Evolutionary conservation across 2,888 invertebrate genomes (phyloP).

Genomic region (Ptychoptera contaminata): DNA sequence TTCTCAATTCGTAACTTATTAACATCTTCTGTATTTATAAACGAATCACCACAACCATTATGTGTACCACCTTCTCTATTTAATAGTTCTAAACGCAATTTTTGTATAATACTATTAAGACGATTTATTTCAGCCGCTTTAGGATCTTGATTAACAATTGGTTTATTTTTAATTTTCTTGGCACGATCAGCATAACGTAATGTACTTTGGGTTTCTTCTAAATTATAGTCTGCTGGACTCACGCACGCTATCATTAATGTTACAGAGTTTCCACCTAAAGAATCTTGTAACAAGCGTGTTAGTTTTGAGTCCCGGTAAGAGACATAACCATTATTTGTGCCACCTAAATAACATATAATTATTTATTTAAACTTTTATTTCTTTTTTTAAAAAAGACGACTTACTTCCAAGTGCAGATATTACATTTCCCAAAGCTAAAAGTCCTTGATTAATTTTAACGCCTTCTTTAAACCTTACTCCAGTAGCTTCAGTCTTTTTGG

Average conservation of each 20-base stretch:
- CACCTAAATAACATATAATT: conserved; percentile 12
- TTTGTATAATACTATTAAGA: conserved; percentile 57
- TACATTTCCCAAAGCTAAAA: conserved; percentile 84
- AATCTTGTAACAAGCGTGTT: conserved; percentile 83
- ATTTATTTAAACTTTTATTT: no score
- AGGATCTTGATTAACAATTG: conserved; percentile 72
- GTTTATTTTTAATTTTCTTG: conserved; percentile 75
- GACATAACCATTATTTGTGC: conserved; percentile 44
- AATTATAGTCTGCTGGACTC: conserved; percentile 77
- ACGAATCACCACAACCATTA: background rate
- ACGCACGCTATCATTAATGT: conserved; percentile 96
- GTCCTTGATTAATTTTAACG: conserved; percentile 80
- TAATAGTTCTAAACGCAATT: conserved; percentile 47
- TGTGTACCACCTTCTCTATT: conserved; percentile 8
- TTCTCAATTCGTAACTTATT: background rate
- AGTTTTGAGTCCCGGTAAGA: conserved; percentile 87
- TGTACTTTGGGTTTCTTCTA: conserved; percentile 80
- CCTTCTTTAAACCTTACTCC: conserved; percentile 82
- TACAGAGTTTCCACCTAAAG: conserved; percentile 83
- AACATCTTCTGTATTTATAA: background rate
- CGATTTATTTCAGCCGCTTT: conserved; percentile 59
- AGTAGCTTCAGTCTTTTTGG: conserved; percentile 78
- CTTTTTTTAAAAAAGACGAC: no score
- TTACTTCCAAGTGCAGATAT: conserved; percentile 81
- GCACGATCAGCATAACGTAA: conserved; percentile 80